phyloP scores from a whole-genome alignment of 1,140 invertebrate species.

The Drosophila baimaii region DNA sequence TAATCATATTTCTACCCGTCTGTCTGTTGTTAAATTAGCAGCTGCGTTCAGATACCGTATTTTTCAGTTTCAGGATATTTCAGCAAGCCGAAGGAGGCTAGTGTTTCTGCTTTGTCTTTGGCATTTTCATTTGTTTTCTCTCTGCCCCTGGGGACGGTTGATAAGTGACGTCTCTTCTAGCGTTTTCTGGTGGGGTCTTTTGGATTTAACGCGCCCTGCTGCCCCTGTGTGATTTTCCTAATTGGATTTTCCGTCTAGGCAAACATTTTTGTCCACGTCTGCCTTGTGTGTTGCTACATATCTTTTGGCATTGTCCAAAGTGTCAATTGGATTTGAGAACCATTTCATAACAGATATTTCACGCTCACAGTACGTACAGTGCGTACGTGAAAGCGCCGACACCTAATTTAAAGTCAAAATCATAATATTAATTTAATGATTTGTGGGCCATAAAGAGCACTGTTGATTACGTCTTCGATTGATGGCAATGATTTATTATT shows the following conservation, averaged over 20 bases:
- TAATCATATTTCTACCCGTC: conserved; percentile 67
- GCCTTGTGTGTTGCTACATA: conserved; percentile 12
- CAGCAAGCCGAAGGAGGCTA: background rate
- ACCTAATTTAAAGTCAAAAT: conserved; percentile 15
- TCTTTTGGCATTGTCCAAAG: conserved; percentile 36
- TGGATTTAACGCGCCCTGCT: conserved; percentile 22
- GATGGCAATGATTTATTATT: conserved; percentile 52
- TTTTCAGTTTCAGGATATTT: conserved; percentile 50
- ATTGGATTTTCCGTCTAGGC: conserved; percentile 57
- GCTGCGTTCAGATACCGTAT: conserved; percentile 50
- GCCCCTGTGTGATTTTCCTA: conserved; percentile 48
- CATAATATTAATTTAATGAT: conserved; percentile 44
- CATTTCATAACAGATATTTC: conserved; percentile 34
- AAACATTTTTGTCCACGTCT: conserved; percentile 16
- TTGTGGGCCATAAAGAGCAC: conserved; percentile 4
- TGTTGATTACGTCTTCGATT: conserved; percentile 47
- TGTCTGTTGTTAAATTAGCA: conserved; percentile 63
- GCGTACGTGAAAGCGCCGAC: conserved; percentile 21
- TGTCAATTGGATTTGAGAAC: conserved; percentile 54
- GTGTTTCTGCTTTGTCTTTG: conserved; percentile 15
- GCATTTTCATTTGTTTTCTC: background rate
- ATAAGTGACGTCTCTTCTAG: conserved; percentile 22
- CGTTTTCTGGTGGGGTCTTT: conserved; percentile 26
- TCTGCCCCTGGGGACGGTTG: conserved; percentile 6
- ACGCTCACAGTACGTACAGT: background rate